Evolutionary conservation across 2,888 invertebrate genomes (phyloP), one percentile per base, ranked within the genome.

Genomic region (Nycteola revayana): DNA sequence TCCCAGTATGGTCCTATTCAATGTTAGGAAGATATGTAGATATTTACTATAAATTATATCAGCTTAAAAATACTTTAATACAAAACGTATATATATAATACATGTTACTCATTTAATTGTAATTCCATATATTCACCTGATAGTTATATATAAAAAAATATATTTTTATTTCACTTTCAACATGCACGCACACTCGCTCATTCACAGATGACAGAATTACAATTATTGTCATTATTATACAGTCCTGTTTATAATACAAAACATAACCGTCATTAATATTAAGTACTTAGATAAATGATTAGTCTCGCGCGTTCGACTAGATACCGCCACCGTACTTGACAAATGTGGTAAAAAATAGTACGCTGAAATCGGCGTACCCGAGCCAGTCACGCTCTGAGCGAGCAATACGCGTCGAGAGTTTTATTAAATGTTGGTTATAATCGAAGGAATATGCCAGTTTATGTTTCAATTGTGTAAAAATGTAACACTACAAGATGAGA

Each of bases 211-310:
- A 40, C 43, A 42, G 18, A 50, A 38, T 52, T 56, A 52, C 67
- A 71, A 73, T 63, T 66, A 37, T 52, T 56, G n/a, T n/a, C n/a
- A 51, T 68, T 70, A 73, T 63, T 66, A 75, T 75, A 80, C 75
- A 82, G 75, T 81, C 74, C 71, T 69, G 73, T 75, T 81, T 79
- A 82, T 75, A 69, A 77, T 84, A 84, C 75, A 85, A 74, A 74
- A 74, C 66, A 64, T 67, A 75, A 81, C 74, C 70, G 72, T 68
- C 64, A 49, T 69, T 68, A 70, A 62, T 65, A 66, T 49, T 69
- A n/a, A n/a, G n/a, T n/a, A n/a, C n/a, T n/a, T n/a, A n/a, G n/a
- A n/a, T n/a, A n/a, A n/a, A n/a, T n/a, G n/a, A n/a, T n/a, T n/a
- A n/a, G n/a, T n/a, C n/a, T n/a, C n/a, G n/a, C n/a, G n/a, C n/a